Percentiles rank a stretch among this genome's conserved stretches.
phyloP scores from a whole-genome alignment of 2,113 vertebrate species.

The Pelecanoides urinatrix region DNA sequence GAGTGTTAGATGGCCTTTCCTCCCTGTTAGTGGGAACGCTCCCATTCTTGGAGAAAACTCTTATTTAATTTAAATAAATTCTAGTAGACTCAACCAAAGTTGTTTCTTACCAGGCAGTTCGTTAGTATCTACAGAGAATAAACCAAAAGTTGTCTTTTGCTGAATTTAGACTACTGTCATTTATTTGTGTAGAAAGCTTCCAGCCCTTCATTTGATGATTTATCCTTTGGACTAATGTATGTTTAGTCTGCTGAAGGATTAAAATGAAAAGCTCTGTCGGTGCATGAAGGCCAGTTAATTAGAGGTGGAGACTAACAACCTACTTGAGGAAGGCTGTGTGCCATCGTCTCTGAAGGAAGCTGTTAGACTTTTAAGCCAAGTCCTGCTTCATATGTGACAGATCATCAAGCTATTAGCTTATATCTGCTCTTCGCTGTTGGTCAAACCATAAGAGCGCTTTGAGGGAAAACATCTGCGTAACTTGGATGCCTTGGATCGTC shows the following conservation, averaged over 20 bases:
- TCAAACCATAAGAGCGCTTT: neutral
- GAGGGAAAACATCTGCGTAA: neutral
- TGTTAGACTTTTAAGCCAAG: neutral
- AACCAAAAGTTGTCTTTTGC: neutral
- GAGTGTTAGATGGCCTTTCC: neutral
- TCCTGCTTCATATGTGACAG: neutral
- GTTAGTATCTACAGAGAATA: neutral
- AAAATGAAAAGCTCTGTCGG: neutral
- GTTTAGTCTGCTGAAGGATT: slow-evolving; percentile 5
- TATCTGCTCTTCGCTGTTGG: neutral
- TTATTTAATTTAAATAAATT: neutral
- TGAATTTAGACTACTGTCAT: neutral
- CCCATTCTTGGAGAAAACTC: neutral
- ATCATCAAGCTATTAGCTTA: neutral
- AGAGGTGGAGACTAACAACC: neutral
- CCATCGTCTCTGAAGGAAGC: neutral
- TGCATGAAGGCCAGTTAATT: neutral
- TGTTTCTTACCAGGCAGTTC: neutral
- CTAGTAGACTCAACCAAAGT: neutral
- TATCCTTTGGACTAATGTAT: neutral
- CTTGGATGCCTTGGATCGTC: neutral
- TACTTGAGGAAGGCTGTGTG: neutral
- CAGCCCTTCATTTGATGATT: neutral
- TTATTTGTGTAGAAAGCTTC: neutral
- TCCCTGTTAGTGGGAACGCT: neutral